Base-by-base conservation (phyloP, 1,140 invertebrate species). In the Brachionus calyciflorus region DNA sequence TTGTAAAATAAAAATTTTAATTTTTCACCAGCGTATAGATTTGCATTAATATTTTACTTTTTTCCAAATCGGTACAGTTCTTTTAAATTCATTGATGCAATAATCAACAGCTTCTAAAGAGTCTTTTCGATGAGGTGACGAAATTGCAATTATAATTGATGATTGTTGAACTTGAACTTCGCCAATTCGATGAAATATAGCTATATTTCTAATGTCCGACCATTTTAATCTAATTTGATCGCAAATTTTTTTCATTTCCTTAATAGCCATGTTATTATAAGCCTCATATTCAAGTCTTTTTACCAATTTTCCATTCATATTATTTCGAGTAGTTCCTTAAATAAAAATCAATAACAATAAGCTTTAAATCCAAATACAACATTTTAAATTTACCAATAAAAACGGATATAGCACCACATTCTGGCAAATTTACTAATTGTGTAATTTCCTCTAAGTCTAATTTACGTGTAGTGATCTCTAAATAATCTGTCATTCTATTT, bases 41-140 rank as follows among this genome's bases (percentile, higher is more conserved):
- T n/a, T n/a, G n/a, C n/a, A n/a, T 3, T 49, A 12, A 30, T 30
- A 57, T 24, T 9, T n/a, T 19, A 70, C 84, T 84, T 95, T 96
- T 85, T 98, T 98, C 94, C 94, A 98, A 76, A 98, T 94, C 2
- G 94, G 93, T 57, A 96, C 93, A 14, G 86, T 88, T 46, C 89
- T 87, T 86, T 98, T 98, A 0, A 98, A 84, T 77, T 87, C 87
- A 80, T 97, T 90, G 76, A 98, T 94, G 76, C 91, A 90, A 87
- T 87, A 91, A 53, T 91, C 87, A 0, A 93, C 90, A 41, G 93
- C 92, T 81, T 90, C 88, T 4, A 97, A 83, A 4, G 92, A 90
- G 76, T 92, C 91, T 77, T 88, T 84, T 68, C 95, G 87, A 82
- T 97, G 95, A 0, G 91, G 89, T 10, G 94, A 93, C 48, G 92